phyloP scores from a whole-genome alignment of 2,888 invertebrate genomes.

The Andrena minutula region DNA sequence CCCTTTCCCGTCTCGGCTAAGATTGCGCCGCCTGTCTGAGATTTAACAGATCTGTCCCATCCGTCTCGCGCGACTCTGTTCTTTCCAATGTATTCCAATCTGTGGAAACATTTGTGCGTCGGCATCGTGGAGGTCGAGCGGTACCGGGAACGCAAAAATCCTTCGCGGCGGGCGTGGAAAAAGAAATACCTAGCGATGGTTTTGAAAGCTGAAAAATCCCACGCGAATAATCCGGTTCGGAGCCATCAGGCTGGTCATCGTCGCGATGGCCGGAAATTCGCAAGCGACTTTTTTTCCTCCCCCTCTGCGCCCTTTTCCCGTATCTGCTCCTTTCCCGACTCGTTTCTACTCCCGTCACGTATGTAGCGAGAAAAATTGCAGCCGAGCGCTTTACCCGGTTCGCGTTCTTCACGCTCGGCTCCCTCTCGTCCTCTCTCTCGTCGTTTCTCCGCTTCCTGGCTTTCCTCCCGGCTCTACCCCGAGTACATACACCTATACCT shows the following conservation, averaged over 20 bases:
- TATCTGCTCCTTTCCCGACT: conserved; percentile 69
- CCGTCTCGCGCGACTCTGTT: not conserved
- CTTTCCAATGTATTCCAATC: not conserved
- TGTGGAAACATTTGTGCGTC: not conserved
- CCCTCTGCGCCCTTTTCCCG: conserved; percentile 62
- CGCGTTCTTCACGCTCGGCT: conserved; percentile 84
- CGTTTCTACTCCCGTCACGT: conserved; percentile 84
- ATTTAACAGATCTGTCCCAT: conserved; percentile 55
- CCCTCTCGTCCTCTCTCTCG: conserved; percentile 50
- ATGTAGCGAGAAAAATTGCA: conserved; percentile 85
- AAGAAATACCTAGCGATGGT: conserved; percentile 42
- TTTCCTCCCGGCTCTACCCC: conserved; percentile 2
- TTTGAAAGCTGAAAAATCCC: conserved; percentile 76
- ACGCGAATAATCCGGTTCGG: conserved; percentile 73
- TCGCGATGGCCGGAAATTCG: conserved; percentile 76
- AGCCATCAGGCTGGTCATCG: conserved; percentile 64
- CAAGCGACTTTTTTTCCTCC: conserved; percentile 70
- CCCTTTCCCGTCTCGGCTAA: conserved; percentile 30
- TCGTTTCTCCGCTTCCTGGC: conserved; percentile 20
- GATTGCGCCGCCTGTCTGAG: conserved; percentile 54
- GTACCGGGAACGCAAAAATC: not conserved
- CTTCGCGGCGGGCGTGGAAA: not conserved
- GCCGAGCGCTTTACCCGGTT: conserved; percentile 84
- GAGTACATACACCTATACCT: conserved; percentile 6
- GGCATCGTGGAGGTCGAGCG: not conserved